Evolutionary conservation across 2,888 invertebrate species (phyloP), one percentile per base, ranked within the genome.

Genomic region (Chamaedrilus cognettii): DNA sequence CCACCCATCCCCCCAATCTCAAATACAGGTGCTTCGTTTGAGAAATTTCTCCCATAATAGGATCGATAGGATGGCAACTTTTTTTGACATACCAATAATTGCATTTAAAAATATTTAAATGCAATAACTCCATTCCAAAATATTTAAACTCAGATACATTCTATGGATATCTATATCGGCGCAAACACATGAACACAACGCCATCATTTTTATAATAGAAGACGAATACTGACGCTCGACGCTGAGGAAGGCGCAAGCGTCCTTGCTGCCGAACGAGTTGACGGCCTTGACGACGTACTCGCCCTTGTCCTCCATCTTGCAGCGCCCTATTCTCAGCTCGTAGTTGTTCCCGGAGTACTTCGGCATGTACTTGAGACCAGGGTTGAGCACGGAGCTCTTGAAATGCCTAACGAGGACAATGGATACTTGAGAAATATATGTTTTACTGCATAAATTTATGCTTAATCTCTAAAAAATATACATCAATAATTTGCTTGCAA

Each of bases 321-420:
- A 93, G 76, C 99, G 90, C 86, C 97, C 98, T 77, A 99, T 96
- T 73, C 96, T 91, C 85, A 99, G 94, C 85, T 96, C 95, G 84
- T 95, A 99, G 81, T 98, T 96, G 77, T 97, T 95, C 64, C 93
- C 94, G 55, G 90, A 88, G 83, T 98, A 99, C 79, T 96, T 90
- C 86, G 98, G 98, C 98, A 99, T 99, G 85, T 93, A 96, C 86
- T 99, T 99, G 74, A 97, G 96, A 76, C 96, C 96, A 86, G 99
- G 98, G 65, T 94, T 88, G 64, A 99, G 86, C 82, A 75, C 67
- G 3, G 71, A 65, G 55, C 77, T 77, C 59, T 80, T 77, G 70
- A 76, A 77, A 70, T 75, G 74, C 82, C 82, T 82, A 52, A 26
- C 49, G 42, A 15, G 4, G 33, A 42, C 51, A 23, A 42, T 4